These are phyloP conservation scores for Philaethria dido DNA, from an alignment of 2,888 invertebrate species.

Conservation along the genomic window DNA sequence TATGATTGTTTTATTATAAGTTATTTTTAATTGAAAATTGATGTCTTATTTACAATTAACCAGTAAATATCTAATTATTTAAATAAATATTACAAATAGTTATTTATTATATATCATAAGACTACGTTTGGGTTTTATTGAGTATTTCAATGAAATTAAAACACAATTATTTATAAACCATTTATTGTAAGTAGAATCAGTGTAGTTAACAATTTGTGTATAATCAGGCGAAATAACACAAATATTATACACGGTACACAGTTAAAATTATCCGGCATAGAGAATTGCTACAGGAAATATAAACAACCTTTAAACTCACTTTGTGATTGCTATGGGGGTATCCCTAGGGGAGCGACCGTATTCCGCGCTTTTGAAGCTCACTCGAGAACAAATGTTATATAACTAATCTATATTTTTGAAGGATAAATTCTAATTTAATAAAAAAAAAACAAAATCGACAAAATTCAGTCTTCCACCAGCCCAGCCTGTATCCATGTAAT, in stretches of 20 bases:
- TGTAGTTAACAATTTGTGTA: conserved; percentile 59
- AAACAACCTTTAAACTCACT: conserved; percentile 44
- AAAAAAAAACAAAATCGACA: conserved; percentile 37
- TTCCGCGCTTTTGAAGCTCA: conserved; percentile 36
- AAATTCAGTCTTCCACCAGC: conserved; percentile 58
- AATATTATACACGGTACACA: conserved; percentile 23
- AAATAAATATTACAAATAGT: too few species aligned
- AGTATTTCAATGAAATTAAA: too few species aligned
- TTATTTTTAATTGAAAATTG: neutral
- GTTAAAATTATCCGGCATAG: conserved; percentile 13
- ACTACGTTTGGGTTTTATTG: too few species aligned
- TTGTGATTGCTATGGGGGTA: conserved; percentile 24
- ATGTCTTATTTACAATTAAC: neutral
- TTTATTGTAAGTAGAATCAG: conserved; percentile 74
- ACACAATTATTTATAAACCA: conserved; percentile 62
- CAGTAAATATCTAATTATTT: too few species aligned
- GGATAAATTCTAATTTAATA: conserved; percentile 15
- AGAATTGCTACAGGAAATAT: conserved; percentile 16
- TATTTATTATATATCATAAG: too few species aligned
- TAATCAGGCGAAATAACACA: conserved; percentile 24
- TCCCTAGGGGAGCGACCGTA: conserved; percentile 31
- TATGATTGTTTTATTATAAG: neutral
- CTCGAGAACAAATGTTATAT: conserved; percentile 22
- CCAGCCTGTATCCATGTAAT: conserved; percentile 45
- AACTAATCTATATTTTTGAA: conserved; percentile 20